Conservation (phyloP, 1,140 invertebrate genomes). For the Doryteuthis pealeii region DNA sequence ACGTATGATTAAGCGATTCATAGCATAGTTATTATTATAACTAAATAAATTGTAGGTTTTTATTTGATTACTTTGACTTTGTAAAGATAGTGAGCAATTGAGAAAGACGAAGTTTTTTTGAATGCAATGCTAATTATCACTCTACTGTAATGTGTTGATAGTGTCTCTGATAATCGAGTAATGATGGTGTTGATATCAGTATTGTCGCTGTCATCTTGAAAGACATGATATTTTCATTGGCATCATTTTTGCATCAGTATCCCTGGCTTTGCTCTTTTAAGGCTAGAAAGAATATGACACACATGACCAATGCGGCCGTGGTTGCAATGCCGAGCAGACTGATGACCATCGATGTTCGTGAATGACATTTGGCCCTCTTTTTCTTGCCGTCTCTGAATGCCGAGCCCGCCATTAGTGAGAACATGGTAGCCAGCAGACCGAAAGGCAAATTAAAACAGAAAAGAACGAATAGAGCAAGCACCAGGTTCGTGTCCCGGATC, state of each 20-base stretch:
- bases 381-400: conserved; percentile 25
- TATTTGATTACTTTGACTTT: too few species aligned
- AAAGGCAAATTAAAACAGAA: conserved; percentile 30
- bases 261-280: conserved; percentile 1
- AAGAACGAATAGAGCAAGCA: conserved; percentile 25
- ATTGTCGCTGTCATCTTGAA: too few species aligned
- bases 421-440: conserved; percentile 26
- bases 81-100: too few species aligned
- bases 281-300: conserved; percentile 9
- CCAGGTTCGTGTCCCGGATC: conserved; percentile 30
- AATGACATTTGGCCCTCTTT: conserved; percentile 6
- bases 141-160: too few species aligned
- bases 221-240: too few species aligned
- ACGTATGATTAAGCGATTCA: too few species aligned
- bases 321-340: conserved; percentile 10
- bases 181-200: too few species aligned
- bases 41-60: too few species aligned
- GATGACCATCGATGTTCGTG: conserved; percentile 12
- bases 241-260: neutral
- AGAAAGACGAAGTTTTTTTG: too few species aligned
- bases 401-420: conserved; percentile 24
- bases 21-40: too few species aligned
- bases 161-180: too few species aligned
- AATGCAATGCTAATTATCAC: too few species aligned
- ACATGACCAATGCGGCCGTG: neutral